Percentiles rank a stretch among this genome's conserved stretches.
These are phyloP conservation scores for Calephelis nemesis DNA, from an alignment of 1,140 invertebrate genomes.

Conservation along the genomic window DNA sequence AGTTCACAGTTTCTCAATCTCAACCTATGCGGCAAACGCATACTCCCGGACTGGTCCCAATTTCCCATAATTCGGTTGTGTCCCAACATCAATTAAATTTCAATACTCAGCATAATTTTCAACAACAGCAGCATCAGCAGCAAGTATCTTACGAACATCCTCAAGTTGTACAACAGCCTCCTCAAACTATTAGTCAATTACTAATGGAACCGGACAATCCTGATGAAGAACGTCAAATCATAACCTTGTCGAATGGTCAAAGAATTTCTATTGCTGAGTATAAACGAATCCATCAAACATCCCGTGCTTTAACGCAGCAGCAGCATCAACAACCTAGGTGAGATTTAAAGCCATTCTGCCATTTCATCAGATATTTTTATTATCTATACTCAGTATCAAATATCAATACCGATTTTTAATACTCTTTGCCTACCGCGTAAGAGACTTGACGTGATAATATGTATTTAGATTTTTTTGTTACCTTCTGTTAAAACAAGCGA, in stretches of 20 bases:
- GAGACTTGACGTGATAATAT: too few species aligned
- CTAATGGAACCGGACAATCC: constrained; percentile 56
- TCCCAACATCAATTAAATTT: constrained; percentile 50
- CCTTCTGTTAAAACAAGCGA: too few species aligned
- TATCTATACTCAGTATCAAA: too few species aligned
- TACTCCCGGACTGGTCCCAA: constrained; percentile 26
- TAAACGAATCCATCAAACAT: constrained; percentile 58
- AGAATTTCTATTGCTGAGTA: constrained; percentile 69
- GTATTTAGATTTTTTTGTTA: too few species aligned
- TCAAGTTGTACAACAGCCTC: constrained; percentile 43
- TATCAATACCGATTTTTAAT: too few species aligned
- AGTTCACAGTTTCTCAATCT: constrained; percentile 52
- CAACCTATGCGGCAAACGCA: constrained; percentile 48
- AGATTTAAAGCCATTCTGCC: not conserved
- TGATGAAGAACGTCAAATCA: constrained; percentile 64
- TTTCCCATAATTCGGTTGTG: constrained; percentile 33
- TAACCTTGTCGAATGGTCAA: constrained; percentile 66
- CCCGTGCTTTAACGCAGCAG: constrained; percentile 37
- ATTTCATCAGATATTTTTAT: too few species aligned
- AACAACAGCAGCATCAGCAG: constrained; percentile 39
- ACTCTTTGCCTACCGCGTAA: too few species aligned
- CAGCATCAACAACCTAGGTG: constrained; percentile 28
- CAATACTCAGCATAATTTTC: constrained; percentile 38
- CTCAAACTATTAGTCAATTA: constrained; percentile 50
- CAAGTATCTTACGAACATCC: constrained; percentile 42